phyloP scores from a whole-genome alignment of 1,140 invertebrate species.

The Saccostrea glomerata region DNA sequence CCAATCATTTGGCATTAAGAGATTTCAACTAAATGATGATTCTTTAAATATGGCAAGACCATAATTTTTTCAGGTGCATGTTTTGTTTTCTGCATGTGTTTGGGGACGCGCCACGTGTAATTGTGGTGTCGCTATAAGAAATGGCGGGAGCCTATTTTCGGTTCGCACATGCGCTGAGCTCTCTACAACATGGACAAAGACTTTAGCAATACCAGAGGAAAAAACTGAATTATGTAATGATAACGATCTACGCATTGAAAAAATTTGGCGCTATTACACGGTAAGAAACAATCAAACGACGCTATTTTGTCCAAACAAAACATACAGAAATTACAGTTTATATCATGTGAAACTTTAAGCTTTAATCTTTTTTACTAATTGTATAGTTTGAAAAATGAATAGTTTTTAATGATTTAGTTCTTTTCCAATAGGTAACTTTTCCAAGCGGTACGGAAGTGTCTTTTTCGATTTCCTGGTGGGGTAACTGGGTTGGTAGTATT shows the following conservation, averaged over 20 bases:
- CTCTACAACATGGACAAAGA: slow-evolving; percentile 1
- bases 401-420: too few relatives aligned
- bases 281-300: neutral
- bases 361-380: too few relatives aligned
- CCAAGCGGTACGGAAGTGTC: neutral
- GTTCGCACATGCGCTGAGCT: neutral
- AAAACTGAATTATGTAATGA: neutral
- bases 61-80: neutral
- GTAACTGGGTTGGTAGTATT: neutral
- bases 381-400: too few relatives aligned
- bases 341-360: too few relatives aligned
- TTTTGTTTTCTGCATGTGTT: slow-evolving; percentile 2
- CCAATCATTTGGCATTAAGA: too few relatives aligned
- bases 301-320: too few relatives aligned
- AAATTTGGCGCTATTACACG: neutral
- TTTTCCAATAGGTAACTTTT: neutral
- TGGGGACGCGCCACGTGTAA: slow-evolving; percentile 1
- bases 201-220: neutral
- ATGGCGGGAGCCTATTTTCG: neutral
- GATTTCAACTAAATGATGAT: too few relatives aligned
- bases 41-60: too few relatives aligned
- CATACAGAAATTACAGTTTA: too few relatives aligned
- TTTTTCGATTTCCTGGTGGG: neutral
- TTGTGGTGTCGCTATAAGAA: neutral
- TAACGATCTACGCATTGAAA: neutral